These are phyloP conservation scores for Drosophila sordidula DNA, from an alignment of 2,888 invertebrate species.

Conservation along the genomic window DNA sequence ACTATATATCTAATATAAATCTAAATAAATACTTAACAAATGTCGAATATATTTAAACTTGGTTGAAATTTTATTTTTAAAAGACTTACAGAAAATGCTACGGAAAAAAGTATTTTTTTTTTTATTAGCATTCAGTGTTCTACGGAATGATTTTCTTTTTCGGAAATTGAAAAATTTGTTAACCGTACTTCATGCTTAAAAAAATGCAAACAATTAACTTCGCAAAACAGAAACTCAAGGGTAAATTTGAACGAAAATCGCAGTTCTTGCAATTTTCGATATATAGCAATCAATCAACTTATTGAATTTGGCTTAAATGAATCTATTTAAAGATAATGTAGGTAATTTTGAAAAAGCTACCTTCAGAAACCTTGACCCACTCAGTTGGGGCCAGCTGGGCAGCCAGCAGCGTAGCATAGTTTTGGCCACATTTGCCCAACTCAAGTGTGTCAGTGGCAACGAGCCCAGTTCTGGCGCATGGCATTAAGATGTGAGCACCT, in stretches of 20 bases:
- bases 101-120: too few species aligned
- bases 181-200: too few species aligned
- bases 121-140: too few species aligned
- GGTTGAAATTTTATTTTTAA: too few species aligned
- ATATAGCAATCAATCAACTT: background rate
- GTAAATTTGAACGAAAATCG: too few species aligned
- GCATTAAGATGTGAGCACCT: constrained; percentile 19
- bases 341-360: constrained; percentile 5
- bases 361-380: constrained; percentile 41
- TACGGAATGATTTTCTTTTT: too few species aligned
- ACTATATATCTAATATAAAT: background rate
- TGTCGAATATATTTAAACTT: background rate
- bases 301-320: background rate
- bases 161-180: too few species aligned
- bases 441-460: constrained; percentile 42
- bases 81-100: too few species aligned
- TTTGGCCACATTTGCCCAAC: constrained; percentile 33
- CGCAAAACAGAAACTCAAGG: too few species aligned
- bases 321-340: constrained; percentile 5
- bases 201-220: too few species aligned
- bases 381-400: constrained; percentile 11
- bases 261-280: too few species aligned
- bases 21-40: background rate
- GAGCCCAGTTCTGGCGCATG: constrained; percentile 16
- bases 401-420: constrained; percentile 26